Evolutionary conservation across 2,113 vertebrate genomes (phyloP).

Genomic region (Ciconia maguari): DNA sequence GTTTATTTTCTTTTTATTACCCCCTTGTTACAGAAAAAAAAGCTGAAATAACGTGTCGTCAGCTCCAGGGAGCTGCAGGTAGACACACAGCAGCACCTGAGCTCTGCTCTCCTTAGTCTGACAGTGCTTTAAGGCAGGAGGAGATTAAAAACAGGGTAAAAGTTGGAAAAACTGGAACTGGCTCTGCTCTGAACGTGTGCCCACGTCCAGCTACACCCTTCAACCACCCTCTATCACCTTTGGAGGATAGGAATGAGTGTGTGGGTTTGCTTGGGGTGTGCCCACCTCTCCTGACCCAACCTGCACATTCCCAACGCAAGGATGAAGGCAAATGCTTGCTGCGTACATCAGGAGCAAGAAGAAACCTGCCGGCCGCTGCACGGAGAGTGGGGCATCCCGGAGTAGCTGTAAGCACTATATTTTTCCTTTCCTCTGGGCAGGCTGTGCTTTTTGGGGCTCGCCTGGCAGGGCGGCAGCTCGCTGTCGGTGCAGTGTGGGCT

Average conservation of each 20-base stretch:
- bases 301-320: neutral
- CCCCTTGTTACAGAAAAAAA: no score
- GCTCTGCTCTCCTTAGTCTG: neutral
- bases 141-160: neutral
- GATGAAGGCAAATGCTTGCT: neutral
- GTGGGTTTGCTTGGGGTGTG: neutral
- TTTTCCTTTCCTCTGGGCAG: neutral
- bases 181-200: neutral
- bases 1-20: neutral
- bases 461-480: neutral
- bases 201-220: neutral
- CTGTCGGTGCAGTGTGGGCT: accelerated
- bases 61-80: neutral
- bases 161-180: neutral
- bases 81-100: neutral
- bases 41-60: neutral
- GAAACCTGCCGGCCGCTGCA: neutral
- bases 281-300: neutral
- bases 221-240: neutral
- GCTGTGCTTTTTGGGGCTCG: neutral
- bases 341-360: accelerated
- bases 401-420: neutral
- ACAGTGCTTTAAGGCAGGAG: neutral
- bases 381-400: accelerated
- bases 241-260: no score